These are phyloP conservation scores for Cantharis rufa DNA, from an alignment of 2,888 invertebrate species.

Conservation along the genomic window DNA sequence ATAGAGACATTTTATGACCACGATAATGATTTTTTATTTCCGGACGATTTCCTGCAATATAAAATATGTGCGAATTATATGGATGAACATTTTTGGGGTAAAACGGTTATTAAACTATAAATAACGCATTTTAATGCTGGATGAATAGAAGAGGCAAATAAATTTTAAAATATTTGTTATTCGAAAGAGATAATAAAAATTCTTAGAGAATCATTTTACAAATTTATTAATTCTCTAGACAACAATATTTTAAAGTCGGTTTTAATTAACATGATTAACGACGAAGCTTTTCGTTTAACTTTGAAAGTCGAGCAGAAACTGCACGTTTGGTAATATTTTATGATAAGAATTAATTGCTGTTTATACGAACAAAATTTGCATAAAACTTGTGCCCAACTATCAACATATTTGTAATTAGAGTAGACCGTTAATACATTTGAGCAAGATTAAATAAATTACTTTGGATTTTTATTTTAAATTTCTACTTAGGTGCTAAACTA, in stretches of 20 bases:
- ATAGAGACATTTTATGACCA: slow-evolving; percentile 91
- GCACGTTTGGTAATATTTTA: slow-evolving; percentile 17
- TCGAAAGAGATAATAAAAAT: slow-evolving; percentile 10
- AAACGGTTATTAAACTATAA: not conserved
- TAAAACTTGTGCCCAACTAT: not conserved
- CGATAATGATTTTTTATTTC: slow-evolving; percentile 89
- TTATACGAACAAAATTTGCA: not conserved
- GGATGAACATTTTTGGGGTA: not conserved
- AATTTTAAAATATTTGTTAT: slow-evolving; percentile 8
- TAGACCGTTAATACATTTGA: not conserved
- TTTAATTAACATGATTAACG: slow-evolving; percentile 40
- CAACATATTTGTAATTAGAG: not conserved
- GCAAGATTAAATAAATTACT: not conserved
- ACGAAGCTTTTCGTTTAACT: slow-evolving; percentile 24
- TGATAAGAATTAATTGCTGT: slow-evolving; percentile 13
- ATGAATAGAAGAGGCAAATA: slow-evolving; percentile 6
- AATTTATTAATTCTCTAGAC: slow-evolving; percentile 35
- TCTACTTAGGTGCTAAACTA: not conserved
- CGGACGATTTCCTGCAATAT: slow-evolving; percentile 65
- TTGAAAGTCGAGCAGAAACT: slow-evolving; percentile 22
- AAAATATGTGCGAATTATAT: not conserved
- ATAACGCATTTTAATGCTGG: not conserved
- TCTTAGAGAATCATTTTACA: slow-evolving; percentile 31
- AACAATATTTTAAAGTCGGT: slow-evolving; percentile 35
- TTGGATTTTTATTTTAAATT: not conserved